Evolutionary conservation across 2,888 invertebrate genomes (phyloP).

Genomic region (Eupithecia insigniata): DNA sequence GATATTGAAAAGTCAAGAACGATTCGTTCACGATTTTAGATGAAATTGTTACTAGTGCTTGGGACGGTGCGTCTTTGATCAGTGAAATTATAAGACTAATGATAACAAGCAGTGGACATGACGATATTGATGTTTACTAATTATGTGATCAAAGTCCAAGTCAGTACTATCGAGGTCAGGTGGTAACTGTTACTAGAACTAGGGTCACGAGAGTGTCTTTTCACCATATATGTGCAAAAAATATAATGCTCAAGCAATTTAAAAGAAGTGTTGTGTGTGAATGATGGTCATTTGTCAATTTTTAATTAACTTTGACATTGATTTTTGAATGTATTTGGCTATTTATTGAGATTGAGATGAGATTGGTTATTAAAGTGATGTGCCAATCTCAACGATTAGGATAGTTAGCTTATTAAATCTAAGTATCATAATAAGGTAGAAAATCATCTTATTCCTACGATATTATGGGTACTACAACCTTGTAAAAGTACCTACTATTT

Average conservation of each 20-base stretch:
- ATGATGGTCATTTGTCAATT: slow-evolving; percentile 8
- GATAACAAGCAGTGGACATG: slow-evolving; percentile 46
- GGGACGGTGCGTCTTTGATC: slow-evolving; percentile 54
- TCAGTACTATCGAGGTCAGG: slow-evolving; percentile 34
- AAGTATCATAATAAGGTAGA: neutral
- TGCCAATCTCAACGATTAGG: neutral
- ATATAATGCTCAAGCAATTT: slow-evolving; percentile 5
- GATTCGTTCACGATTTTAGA: slow-evolving; percentile 54
- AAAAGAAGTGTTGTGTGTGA: neutral
- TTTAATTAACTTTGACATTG: slow-evolving; percentile 10
- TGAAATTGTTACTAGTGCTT: slow-evolving; percentile 41
- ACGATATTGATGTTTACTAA: slow-evolving; percentile 44
- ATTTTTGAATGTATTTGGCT: neutral
- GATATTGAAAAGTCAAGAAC: slow-evolving; percentile 70
- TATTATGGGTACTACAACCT: neutral
- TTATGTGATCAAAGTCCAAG: slow-evolving; percentile 51
- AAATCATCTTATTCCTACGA: neutral
- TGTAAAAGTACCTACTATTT: neutral
- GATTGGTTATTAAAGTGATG: neutral
- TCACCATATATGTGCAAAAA: slow-evolving; percentile 32
- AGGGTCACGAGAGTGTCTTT: slow-evolving; percentile 36
- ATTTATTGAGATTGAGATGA: neutral
- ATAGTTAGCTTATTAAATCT: neutral
- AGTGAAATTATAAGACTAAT: slow-evolving; percentile 48
- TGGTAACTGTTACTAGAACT: slow-evolving; percentile 27